Evolutionary conservation across 2,797 vertebrate genomes (phyloP), one percentile per base, ranked within the genome.

Genomic region (Melanotaenia pygmaea): DNA sequence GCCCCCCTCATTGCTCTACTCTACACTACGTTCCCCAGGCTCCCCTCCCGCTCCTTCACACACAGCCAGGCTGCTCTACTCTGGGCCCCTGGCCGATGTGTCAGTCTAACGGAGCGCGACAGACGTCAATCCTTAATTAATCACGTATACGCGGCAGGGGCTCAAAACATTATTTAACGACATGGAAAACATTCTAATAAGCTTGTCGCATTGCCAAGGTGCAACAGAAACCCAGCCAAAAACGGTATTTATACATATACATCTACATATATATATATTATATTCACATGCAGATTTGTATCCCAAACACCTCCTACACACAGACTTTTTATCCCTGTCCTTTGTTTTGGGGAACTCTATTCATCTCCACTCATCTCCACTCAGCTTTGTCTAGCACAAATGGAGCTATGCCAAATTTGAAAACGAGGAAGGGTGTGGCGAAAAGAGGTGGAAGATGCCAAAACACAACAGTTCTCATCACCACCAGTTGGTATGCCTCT

Each of bases 101-200:
- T 91, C 89, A 90, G 86, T 93, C 88, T 92, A 91, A 91, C 86
- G 80, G 91, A 88, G 83, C 86, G 76, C 81, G 88, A 87, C 90
- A 91, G 91, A 90, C 90, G 84, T 90, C 90, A 91, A 84, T 88
- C 82, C 88, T 94, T 92, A 93, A 93, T 93, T 92, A 94, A 94
- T 94, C 89, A 91, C 91, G 84, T 88, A 92, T 88, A 91, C 90
- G 76, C 89, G 76, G 81, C 80, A 70, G 90, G 89, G 88, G 88
- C 86, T 90, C 88, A 86, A 90, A 93, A 91, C 90, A 92, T 93
- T 91, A 92, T 93, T 94, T 93, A 94, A 93, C 87, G 83, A 93
- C 89, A 94, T 83, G 89, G 91, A 93, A 94, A 94, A 94, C 91
- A 93, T 94, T 92, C 89, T 92, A 92, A 94, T 92, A 92, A 94